Conservation (phyloP, 2,113 vertebrate genomes). For the Kryptolebias marmoratus region DNA sequence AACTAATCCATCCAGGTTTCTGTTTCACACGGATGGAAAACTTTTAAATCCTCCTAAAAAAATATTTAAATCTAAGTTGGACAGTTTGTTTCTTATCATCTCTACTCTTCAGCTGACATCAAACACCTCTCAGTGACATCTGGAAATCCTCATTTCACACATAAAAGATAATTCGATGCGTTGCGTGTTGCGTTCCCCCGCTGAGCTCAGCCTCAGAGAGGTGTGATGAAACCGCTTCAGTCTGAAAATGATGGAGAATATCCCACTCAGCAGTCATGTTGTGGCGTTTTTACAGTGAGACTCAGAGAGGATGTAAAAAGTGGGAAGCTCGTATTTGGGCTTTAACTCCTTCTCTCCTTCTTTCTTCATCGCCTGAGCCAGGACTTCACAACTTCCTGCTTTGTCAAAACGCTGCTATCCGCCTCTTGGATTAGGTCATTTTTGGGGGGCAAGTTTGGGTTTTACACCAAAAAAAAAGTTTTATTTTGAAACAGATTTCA, state of each 20-base stretch:
- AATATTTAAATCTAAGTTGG: background rate
- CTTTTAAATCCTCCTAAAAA: background rate
- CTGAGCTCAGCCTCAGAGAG: background rate
- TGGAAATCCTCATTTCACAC: slow-evolving; percentile 5
- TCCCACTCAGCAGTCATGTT: background rate
- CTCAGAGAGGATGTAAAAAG: background rate
- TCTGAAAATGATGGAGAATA: background rate
- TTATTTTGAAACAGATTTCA: too few relatives aligned
- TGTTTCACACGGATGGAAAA: background rate
- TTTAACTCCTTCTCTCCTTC: too few relatives aligned
- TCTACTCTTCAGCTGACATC: background rate
- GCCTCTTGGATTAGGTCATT: background rate
- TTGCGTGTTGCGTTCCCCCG: background rate
- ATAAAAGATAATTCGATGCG: background rate
- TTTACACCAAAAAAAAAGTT: too few relatives aligned
- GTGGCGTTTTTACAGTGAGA: background rate
- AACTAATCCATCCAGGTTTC: background rate
- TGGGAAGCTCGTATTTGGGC: background rate
- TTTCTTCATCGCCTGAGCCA: background rate
- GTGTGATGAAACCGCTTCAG: background rate
- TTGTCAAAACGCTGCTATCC: background rate
- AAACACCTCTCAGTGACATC: background rate
- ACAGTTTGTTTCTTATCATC: background rate
- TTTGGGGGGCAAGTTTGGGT: background rate
- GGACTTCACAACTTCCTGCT: background rate